These are phyloP conservation scores for Phrynocephalus versicolor DNA, from an alignment of 2,113 vertebrate genomes.

Conservation along the genomic window DNA sequence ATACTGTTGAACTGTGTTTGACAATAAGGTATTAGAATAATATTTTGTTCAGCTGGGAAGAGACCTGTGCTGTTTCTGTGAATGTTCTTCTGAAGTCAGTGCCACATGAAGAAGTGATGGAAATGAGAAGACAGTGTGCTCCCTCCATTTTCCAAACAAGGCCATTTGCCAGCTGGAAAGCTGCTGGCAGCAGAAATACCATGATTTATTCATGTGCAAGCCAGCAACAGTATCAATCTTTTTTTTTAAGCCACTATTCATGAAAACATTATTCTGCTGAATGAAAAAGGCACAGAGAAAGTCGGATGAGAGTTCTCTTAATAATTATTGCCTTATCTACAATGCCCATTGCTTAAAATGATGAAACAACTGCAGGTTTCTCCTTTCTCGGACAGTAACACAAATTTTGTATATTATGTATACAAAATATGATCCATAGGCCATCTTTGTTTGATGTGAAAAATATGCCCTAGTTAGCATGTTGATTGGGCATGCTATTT, in stretches of 20 bases:
- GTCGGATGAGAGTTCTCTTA: background rate
- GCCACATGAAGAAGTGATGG: background rate
- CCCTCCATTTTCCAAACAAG: background rate
- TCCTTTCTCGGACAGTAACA: background rate
- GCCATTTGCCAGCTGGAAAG: background rate
- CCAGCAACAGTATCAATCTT: background rate
- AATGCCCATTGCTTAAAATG: background rate
- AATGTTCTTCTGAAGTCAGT: conserved; percentile 1
- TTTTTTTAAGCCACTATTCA: background rate
- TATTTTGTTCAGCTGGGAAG: conserved; percentile 5
- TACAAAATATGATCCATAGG: background rate
- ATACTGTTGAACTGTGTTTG: too few species aligned
- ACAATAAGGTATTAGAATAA: background rate
- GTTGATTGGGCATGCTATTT: background rate
- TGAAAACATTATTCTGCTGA: background rate
- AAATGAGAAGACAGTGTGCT: background rate
- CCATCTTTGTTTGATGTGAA: background rate
- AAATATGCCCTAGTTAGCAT: background rate
- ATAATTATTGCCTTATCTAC: background rate
- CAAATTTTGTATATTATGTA: background rate
- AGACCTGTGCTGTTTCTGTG: background rate
- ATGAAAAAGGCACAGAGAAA: background rate
- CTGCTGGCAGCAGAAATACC: background rate
- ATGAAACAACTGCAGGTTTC: background rate
- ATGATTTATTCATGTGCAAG: conserved; percentile 25